phyloP scores from a whole-genome alignment of 2,113 vertebrate species.

The Anhinga anhinga region DNA sequence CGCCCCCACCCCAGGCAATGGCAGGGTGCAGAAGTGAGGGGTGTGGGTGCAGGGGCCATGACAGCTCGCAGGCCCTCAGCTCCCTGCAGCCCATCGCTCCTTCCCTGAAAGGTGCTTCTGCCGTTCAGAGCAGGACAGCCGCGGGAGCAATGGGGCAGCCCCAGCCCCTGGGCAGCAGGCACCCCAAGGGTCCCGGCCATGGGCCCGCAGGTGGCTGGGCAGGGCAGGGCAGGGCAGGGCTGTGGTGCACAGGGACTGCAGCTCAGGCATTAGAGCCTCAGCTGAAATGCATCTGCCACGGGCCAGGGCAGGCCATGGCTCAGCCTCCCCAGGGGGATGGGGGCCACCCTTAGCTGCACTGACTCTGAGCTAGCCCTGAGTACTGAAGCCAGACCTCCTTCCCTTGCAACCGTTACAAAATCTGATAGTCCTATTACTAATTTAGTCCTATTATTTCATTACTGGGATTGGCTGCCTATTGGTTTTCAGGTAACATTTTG shows the following conservation, averaged over 20 bases:
- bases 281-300: background rate
- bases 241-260: fast-evolving
- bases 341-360: fast-evolving
- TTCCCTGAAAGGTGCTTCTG: background rate
- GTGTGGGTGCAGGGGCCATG: fast-evolving
- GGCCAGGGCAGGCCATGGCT: background rate
- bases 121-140: background rate
- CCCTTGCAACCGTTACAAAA: background rate
- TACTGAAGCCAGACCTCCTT: background rate
- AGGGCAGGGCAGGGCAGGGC: background rate
- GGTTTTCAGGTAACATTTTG: background rate
- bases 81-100: background rate
- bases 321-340: fast-evolving
- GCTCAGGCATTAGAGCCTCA: background rate
- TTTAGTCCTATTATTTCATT: background rate
- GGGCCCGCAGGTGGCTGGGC: no score
- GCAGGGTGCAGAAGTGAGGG: fast-evolving
- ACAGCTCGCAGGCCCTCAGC: background rate
- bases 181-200: background rate
- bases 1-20: background rate
- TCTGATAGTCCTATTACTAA: background rate
- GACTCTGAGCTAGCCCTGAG: background rate
- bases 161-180: background rate
- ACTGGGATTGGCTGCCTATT: background rate
- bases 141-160: background rate